Percentiles rank a stretch among this genome's conserved stretches.
Evolutionary conservation across 2,888 invertebrate species (phyloP).

Genomic region (Sepioteuthis lessoniana): DNA sequence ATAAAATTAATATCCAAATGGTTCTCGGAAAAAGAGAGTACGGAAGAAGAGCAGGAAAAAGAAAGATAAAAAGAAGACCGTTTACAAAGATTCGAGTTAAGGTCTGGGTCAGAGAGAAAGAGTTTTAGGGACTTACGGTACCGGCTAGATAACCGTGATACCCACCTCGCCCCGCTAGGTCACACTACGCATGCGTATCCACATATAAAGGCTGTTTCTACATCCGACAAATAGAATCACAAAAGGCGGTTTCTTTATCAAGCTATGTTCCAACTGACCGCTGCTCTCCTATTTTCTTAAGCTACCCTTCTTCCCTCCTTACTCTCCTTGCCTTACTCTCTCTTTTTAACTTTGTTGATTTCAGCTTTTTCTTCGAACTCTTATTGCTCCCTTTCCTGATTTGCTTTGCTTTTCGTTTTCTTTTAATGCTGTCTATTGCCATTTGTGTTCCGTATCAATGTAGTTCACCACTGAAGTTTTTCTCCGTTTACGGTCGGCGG

Average conservation of each 20-base stretch:
- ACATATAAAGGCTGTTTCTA: background rate
- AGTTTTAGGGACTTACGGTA: constrained; percentile 10
- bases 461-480: too few species aligned
- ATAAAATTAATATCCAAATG: constrained; percentile 24
- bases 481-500: too few species aligned
- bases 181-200: background rate
- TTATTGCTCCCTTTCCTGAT: too few species aligned
- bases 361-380: too few species aligned
- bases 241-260: background rate
- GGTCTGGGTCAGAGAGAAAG: background rate
- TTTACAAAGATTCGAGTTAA: background rate
- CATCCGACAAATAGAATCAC: background rate
- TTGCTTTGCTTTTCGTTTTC: too few species aligned
- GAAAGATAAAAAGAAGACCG: background rate
- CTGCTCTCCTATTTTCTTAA: too few species aligned
- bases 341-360: background rate
- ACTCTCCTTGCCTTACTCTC: background rate
- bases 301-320: background rate
- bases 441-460: too few species aligned
- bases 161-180: background rate
- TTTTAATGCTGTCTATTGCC: too few species aligned
- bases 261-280: too few species aligned
- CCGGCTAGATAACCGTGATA: background rate
- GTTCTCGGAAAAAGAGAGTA: background rate
- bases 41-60: background rate